Base-by-base conservation (phyloP, 2,797 vertebrate species). In the Anguilla megastoma region DNA sequence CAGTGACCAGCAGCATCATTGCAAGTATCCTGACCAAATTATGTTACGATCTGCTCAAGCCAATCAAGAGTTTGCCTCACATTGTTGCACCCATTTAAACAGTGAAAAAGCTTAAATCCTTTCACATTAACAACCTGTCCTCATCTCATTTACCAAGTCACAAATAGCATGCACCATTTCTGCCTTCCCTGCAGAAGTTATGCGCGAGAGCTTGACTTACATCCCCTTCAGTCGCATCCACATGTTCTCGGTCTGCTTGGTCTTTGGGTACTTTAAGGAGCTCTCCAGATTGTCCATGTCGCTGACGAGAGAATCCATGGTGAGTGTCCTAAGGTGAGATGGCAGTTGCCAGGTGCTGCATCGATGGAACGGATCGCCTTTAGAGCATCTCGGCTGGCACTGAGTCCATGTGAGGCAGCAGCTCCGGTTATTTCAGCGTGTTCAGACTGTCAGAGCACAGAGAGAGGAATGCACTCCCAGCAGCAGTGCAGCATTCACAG, bases 201-300 rank as follows among this genome's bases (percentile, higher is more conserved):
- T 90, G 92, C 7, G 90, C 89, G 86, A 88, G 71, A 87, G 89
- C 50, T 92, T 93, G 94, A 92, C 97, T 98, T 94, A 98, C 97
- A 98, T 97, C 94, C 96, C 97, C 94, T 96, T 97, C 90, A 98
- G 95, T 58, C 97, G 96, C 86, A 97, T 96, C 96, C 97, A 97
- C 97, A 98, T 97, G 94, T 96, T 97, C 91, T 97, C 97, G 4
- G 96, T 92, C 63, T 97, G 96, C 89, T 97, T 97, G 93, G 96
- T 95, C 93, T 95, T 94, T 50, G 96, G 94, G 89, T 95, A 97
- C 92, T 97, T 96, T 88, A 96, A 92, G 91, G 96, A 95, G 90
- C 91, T 96, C 91, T 96, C 95, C 94, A 96, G 85, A 86, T 96
- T 95, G 89, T 95, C 95, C 27, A 93, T 92, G 89, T 97, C 95